These are phyloP conservation scores for Ataeniobius toweri DNA, from an alignment of 2,797 vertebrate species.

Conservation along the genomic window DNA sequence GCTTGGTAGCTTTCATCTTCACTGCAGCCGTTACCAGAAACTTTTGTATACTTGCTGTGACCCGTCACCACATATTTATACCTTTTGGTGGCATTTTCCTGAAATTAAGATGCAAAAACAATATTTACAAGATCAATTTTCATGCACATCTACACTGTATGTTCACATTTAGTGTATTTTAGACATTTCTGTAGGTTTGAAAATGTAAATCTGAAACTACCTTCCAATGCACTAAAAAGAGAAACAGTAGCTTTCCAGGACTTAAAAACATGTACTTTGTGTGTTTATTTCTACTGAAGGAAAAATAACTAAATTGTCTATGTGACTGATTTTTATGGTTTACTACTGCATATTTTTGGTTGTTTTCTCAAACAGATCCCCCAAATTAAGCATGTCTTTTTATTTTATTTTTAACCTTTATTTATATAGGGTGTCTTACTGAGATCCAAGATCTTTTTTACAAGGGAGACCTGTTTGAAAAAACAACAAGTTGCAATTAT, in stretches of 20 bases:
- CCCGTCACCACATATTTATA: conserved; percentile 89
- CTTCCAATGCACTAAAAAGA: background rate
- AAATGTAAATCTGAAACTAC: background rate
- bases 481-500: background rate
- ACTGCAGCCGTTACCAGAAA: conserved; percentile 59
- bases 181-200: background rate
- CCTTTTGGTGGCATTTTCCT: conserved; percentile 81
- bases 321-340: background rate
- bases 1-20: conserved; percentile 53
- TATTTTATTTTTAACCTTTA: too few species aligned
- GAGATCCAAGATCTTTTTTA: too few species aligned
- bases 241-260: too few species aligned
- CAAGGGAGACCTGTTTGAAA: too few species aligned
- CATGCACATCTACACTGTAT: background rate
- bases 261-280: background rate
- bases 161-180: background rate
- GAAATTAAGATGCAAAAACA: conserved; percentile 8
- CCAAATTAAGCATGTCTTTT: background rate
- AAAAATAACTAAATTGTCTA: background rate
- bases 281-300: background rate
- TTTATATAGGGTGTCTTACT: too few species aligned
- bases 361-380: background rate
- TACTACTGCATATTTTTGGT: too few species aligned
- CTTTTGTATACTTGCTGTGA: conserved; percentile 94
- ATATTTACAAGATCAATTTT: background rate